Percentiles rank a stretch among this genome's conserved stretches.
Conservation (phyloP, 2,888 invertebrate species). For the Drosophila testacea region DNA sequence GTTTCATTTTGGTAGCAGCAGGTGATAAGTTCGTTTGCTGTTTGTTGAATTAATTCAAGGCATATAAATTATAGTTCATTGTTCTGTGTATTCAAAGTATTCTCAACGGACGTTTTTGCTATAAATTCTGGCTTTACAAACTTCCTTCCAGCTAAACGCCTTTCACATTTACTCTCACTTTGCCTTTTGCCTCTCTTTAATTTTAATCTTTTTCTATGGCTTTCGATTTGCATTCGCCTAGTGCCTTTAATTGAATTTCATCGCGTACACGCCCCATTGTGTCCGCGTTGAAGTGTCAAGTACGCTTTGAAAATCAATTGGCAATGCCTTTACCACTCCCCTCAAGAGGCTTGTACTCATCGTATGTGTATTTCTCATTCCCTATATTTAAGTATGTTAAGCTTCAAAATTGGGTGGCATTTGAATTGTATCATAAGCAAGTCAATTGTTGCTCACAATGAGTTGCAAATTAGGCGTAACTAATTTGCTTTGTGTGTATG, state of each 20-base stretch:
- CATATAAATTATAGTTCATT: slow-evolving; percentile 75
- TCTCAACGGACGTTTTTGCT: slow-evolving; percentile 6
- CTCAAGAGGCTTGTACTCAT: not conserved
- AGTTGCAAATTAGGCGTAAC: slow-evolving; percentile 74
- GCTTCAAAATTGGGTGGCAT: slow-evolving; percentile 34
- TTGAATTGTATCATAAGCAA: slow-evolving; percentile 63
- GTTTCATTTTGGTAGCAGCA: slow-evolving; percentile 50
- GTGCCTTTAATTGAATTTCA: slow-evolving; percentile 54
- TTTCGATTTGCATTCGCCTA: slow-evolving; percentile 26
- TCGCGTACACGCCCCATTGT: slow-evolving; percentile 53
- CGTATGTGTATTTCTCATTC: not conserved
- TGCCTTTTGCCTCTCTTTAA: slow-evolving; percentile 10
- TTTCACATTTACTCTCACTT: not conserved
- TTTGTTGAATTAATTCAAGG: slow-evolving; percentile 66
- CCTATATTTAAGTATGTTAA: slow-evolving; percentile 11
- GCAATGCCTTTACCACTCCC: slow-evolving; percentile 7
- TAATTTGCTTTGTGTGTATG: slow-evolving; percentile 67
- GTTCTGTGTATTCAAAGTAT: slow-evolving; percentile 35
- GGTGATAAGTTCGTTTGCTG: slow-evolving; percentile 68
- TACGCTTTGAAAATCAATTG: slow-evolving; percentile 43
- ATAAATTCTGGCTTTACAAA: slow-evolving; percentile 12
- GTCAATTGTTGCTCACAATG: slow-evolving; percentile 67
- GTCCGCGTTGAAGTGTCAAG: slow-evolving; percentile 39
- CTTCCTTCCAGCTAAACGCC: slow-evolving; percentile 23
- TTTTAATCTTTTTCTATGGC: slow-evolving; percentile 1